phyloP scores from a whole-genome alignment of 2,888 invertebrate species.

The Druceiella hillmani region DNA sequence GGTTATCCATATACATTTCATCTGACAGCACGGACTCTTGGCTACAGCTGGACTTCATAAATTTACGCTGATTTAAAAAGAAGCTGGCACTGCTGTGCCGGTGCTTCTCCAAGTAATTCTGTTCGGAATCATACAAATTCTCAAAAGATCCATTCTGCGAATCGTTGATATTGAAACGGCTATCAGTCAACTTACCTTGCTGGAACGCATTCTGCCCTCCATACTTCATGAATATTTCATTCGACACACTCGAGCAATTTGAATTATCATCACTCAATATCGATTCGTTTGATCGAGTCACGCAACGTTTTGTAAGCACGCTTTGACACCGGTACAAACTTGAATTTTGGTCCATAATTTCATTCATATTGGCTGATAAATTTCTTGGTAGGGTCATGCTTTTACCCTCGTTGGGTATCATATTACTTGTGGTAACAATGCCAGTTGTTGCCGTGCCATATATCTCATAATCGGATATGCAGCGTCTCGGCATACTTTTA shows the following conservation, averaged over 20 bases:
- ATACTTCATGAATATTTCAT: slow-evolving; percentile 48
- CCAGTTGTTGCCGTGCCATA: slow-evolving; percentile 38
- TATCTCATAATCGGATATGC: slow-evolving; percentile 76
- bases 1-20: slow-evolving; percentile 56
- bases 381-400: slow-evolving; percentile 48
- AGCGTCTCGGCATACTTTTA: slow-evolving; percentile 53
- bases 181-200: slow-evolving; percentile 41
- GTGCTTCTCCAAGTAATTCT: slow-evolving; percentile 49
- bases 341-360: slow-evolving; percentile 45
- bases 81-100: slow-evolving; percentile 74
- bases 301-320: slow-evolving; percentile 49
- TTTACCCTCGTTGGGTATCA: slow-evolving; percentile 47
- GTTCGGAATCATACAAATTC: slow-evolving; percentile 39
- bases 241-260: slow-evolving; percentile 46
- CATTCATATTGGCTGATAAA: slow-evolving; percentile 49
- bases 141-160: slow-evolving; percentile 47
- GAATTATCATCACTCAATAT: slow-evolving; percentile 45
- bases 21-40: slow-evolving; percentile 76
- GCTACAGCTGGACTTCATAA: slow-evolving; percentile 58
- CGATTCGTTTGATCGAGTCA: slow-evolving; percentile 54
- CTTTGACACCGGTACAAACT: slow-evolving; percentile 47
- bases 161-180: slow-evolving; percentile 45
- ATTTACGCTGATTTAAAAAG: slow-evolving; percentile 64
- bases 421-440: no score
- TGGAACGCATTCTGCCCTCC: slow-evolving; percentile 48